phyloP scores from a whole-genome alignment of 2,888 invertebrate genomes.

The Agonopterix subpropinquella region DNA sequence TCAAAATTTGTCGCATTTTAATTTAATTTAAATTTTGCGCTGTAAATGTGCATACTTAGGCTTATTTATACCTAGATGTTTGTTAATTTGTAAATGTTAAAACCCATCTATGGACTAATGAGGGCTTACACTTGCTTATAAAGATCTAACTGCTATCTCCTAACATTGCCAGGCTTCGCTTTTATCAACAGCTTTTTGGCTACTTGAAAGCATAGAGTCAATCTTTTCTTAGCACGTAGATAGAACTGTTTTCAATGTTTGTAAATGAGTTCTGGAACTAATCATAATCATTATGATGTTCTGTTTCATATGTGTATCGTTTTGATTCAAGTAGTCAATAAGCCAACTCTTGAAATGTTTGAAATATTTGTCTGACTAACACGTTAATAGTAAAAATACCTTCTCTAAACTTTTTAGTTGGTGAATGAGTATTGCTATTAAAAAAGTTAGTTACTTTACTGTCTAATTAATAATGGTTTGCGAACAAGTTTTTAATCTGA shows the following conservation, averaged over 20 bases:
- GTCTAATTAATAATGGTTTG: too few relatives aligned
- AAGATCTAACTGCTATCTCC: too few relatives aligned
- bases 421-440: too few relatives aligned
- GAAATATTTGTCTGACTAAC: neutral
- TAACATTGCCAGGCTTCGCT: too few relatives aligned
- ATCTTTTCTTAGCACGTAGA: slow-evolving; percentile 10
- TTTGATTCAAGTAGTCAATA: slow-evolving; percentile 6
- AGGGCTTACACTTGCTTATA: slow-evolving; percentile 9
- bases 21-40: neutral
- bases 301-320: slow-evolving; percentile 6
- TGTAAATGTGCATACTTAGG: slow-evolving; percentile 10
- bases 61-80: slow-evolving; percentile 19
- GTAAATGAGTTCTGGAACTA: slow-evolving; percentile 15
- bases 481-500: too few relatives aligned
- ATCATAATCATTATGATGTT: slow-evolving; percentile 14
- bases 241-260: slow-evolving; percentile 3
- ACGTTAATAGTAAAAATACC: too few relatives aligned
- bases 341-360: slow-evolving; percentile 2
- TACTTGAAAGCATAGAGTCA: neutral
- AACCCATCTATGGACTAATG: slow-evolving; percentile 59
- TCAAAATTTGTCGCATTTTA: neutral
- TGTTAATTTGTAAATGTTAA: slow-evolving; percentile 15
- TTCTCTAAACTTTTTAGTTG: too few relatives aligned
- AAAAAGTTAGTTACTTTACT: too few relatives aligned
- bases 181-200: too few relatives aligned